Base-by-base conservation (phyloP, 2,113 vertebrate genomes). In the Murina feae region DNA sequence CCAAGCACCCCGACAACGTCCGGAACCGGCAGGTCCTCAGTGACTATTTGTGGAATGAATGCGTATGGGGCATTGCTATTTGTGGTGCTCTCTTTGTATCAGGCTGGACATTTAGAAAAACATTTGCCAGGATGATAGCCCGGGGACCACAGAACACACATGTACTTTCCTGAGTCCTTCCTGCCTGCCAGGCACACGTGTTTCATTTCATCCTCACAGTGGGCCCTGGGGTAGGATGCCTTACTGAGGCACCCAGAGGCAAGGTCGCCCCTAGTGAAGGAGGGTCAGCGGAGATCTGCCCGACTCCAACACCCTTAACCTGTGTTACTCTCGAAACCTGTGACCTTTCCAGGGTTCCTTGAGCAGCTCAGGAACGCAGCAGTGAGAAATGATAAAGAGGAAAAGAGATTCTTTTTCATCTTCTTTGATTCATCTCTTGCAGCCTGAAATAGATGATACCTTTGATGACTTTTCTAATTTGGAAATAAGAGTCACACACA, bases 401-500 rank as follows among this genome's bases (percentile, higher is more conserved):
- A 35, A 47, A 53, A 35, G 47, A 63, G 60, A 35, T 69, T 76
- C 8, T 18, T 60, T 32, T 68, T 68, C 60, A 72, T 47, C 13
- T 49, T 51, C 60, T 79, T 53, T 12, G 0, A 58, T 35, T 86
- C 25, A 32, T 65, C n/a, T 60, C 69, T 65, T 75, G 25, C 68
- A 75, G n/a, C 81, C n/a, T 63, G 81, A 68, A 78, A 51, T 13
- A 37, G 71, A 58, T 28, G 6, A 37, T 90, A 18, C 39, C 76
- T 51, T 53, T 63, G 76, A 63, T 88, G 76, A 72, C 81, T 92
- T 94, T 91, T 86, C 84, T 90, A n/a, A 84, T 93, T 86, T 82
- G 88, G 65, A 93, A 72, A 71, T 71, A 87, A 92, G 42, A 53
- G 35, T 49, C 51, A 53, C 18, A 58, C 25, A 78, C 80, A 93